Percentiles rank a stretch among this genome's conserved stretches.
Conservation (phyloP, 2,113 vertebrate species). For the Pedetes capensis region DNA sequence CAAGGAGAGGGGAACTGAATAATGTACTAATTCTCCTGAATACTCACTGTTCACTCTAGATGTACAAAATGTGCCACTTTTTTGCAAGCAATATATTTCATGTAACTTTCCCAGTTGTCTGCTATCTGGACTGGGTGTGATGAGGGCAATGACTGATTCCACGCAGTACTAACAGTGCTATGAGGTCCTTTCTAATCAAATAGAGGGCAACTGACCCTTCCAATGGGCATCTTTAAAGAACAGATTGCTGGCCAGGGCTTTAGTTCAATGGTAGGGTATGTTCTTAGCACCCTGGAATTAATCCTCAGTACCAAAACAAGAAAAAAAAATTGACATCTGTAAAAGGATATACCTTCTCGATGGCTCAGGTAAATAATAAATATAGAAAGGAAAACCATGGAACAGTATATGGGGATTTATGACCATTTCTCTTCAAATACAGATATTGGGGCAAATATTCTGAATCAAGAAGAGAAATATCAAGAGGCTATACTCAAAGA, state of each 20-base stretch:
- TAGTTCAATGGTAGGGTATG: not conserved
- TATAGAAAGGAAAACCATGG: not conserved
- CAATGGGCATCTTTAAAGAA: not conserved
- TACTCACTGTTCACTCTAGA: not conserved
- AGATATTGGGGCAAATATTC: conserved; percentile 78
- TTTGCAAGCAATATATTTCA: not conserved
- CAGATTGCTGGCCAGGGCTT: not conserved
- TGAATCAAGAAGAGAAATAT: conserved; percentile 56
- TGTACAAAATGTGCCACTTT: not conserved
- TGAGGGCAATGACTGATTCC: too few species aligned
- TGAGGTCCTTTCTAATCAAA: not conserved
- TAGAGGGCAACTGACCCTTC: not conserved
- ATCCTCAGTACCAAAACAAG: not conserved
- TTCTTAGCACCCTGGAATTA: not conserved
- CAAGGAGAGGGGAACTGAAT: not conserved
- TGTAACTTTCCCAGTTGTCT: not conserved
- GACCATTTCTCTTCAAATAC: conserved; percentile 55
- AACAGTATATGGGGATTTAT: not conserved
- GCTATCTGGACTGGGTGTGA: not conserved
- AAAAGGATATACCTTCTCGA: not conserved
- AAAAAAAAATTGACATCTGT: not conserved
- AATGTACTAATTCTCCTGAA: not conserved
- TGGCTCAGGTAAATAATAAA: not conserved
- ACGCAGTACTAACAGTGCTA: not conserved
- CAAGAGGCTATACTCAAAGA: conserved; percentile 62